These are phyloP conservation scores for Triplophysa rosa DNA, from an alignment of 2,113 vertebrate species.

Conservation along the genomic window DNA sequence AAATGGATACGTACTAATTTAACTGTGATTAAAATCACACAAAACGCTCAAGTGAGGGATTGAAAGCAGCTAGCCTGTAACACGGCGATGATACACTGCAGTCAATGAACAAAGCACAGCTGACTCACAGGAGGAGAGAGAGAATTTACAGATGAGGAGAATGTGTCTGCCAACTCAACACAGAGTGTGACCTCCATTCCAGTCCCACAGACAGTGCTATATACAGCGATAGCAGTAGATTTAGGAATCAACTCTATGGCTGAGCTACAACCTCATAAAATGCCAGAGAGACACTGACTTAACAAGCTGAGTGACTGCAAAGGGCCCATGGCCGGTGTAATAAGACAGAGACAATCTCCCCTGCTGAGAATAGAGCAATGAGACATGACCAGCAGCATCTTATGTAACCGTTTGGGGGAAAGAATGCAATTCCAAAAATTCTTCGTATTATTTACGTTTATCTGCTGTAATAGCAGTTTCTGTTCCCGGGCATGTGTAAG, in stretches of 20 bases:
- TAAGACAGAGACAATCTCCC: not conserved
- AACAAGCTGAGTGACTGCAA: not conserved
- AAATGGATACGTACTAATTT: no score
- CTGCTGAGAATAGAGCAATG: conserved; percentile 2
- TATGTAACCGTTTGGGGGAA: conserved; percentile 9
- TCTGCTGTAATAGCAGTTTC: no score
- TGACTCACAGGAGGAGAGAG: not conserved
- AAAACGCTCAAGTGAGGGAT: not conserved
- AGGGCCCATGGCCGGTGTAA: not conserved
- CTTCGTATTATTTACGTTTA: no score
- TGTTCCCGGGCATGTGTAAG: no score
- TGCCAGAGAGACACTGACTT: not conserved
- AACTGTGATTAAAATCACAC: conserved; percentile 19
- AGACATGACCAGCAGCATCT: conserved; percentile 11
- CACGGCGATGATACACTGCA: conserved; percentile 5
- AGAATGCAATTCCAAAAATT: no score
- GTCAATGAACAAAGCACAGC: conserved; percentile 18
- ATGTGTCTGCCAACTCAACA: no score
- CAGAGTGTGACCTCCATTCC: no score
- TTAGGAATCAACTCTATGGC: not conserved
- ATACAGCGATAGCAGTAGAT: not conserved
- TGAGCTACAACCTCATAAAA: not conserved
- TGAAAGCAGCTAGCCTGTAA: not conserved
- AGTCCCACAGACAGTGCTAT: not conserved
- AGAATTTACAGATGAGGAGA: not conserved